Base-by-base conservation (phyloP, 2,113 vertebrate species). In the Gobius niger region DNA sequence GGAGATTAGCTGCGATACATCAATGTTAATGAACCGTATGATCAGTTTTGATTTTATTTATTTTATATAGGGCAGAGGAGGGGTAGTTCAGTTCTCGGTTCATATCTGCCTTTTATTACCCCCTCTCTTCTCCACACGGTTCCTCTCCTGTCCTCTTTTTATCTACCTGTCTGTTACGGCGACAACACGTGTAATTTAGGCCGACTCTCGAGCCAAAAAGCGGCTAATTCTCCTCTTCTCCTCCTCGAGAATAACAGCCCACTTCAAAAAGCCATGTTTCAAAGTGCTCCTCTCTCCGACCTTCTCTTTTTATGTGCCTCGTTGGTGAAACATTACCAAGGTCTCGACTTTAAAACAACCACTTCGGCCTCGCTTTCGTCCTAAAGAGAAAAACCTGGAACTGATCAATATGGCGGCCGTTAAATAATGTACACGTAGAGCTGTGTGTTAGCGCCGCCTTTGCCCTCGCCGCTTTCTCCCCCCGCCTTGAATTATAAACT, bases 281-380 rank as follows among this genome's bases (percentile, higher is more conserved):
- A 77, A 75, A 72, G 62, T 77, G 72, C 63, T 78, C 13, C 15
- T 63, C 44, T 53, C 71, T 63, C 49, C 69, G 85, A 85, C 89
- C 88, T 89, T 77, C 85, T 73, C 70, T 72, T 50, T 72, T 70
- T 69, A 7, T 7, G 40, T 44, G 5, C 24, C 24, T 34, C 24
- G 24, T 4, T 34, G 24, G 50, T 72, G 73, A 76, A 49, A 77
- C 77, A 79, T 72, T 51, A 80, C 73, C 80, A 68, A 73, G 66
- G 66, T 64, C 61, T 19, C 1, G 67, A 74, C 73, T 75, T 75
- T 34, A 15, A 77, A 76, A 46, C 5, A 47, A 71, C 59, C 42
- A 9, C 47, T 72, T 49, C 13, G 75, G 57, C 67, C 13, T 7
- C 34, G 42, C 41, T 77, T 73, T 59, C 41, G 64, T 75, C 53